Percentiles rank a stretch among this genome's conserved stretches.
phyloP scores from a whole-genome alignment of 2,888 invertebrate genomes.

The Geophilus truncorum region DNA sequence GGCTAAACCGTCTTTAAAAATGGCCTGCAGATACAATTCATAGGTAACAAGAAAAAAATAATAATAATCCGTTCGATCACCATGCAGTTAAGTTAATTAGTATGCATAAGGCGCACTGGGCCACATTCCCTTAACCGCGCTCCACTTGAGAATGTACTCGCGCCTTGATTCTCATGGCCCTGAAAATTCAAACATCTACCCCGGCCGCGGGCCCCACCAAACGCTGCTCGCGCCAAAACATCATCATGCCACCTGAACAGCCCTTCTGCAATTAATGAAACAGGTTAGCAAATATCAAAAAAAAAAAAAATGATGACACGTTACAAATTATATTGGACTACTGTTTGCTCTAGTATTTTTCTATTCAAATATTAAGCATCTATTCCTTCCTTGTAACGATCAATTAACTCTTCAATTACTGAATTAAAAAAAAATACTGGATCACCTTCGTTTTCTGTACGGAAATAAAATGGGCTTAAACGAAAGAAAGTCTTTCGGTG shows the following conservation, averaged over 20 bases:
- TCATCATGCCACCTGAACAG: slow-evolving; percentile 7
- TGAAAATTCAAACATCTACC: slow-evolving; percentile 22
- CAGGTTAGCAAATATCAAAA: background rate
- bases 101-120: slow-evolving; percentile 13
- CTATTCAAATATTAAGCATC: background rate
- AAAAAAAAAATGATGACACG: background rate
- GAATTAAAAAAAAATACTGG: background rate
- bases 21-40: background rate
- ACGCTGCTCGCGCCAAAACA: slow-evolving; percentile 19
- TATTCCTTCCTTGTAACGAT: background rate
- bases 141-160: slow-evolving; percentile 27
- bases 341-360: background rate
- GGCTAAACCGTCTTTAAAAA: background rate
- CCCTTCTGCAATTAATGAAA: background rate
- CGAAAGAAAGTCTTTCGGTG: background rate
- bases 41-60: background rate
- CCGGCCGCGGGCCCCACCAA: background rate
- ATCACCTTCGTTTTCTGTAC: background rate
- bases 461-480: background rate
- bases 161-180: slow-evolving; percentile 27
- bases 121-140: slow-evolving; percentile 22
- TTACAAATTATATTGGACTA: background rate
- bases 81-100: slow-evolving; percentile 23
- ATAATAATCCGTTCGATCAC: slow-evolving; percentile 22
- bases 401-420: background rate